phyloP scores from a whole-genome alignment of 2,797 vertebrate genomes.

The Valencia hispanica region DNA sequence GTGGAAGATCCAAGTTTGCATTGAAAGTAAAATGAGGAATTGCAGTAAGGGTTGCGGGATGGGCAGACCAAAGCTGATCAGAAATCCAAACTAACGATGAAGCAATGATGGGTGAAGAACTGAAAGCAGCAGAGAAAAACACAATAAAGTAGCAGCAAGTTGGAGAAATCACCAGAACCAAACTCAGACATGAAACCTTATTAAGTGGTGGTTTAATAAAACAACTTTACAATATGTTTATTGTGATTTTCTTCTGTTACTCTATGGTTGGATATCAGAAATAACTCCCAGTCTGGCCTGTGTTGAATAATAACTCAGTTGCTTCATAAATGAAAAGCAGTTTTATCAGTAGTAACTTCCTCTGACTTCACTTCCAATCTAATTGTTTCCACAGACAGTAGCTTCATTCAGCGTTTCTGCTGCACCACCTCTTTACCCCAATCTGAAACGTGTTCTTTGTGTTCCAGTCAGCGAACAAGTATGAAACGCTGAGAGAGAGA shows the following conservation, averaged over 20 bases:
- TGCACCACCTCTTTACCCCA: background rate
- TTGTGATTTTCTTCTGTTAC: background rate
- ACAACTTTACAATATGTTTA: background rate
- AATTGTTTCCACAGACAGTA: conserved; percentile 3
- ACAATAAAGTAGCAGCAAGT: too few relatives aligned
- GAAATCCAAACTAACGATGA: background rate
- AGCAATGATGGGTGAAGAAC: too few relatives aligned
- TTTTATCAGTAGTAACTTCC: background rate
- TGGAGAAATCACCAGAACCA: background rate
- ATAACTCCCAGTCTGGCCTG: background rate
- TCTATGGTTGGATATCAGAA: background rate
- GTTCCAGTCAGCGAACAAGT: conserved; percentile 8
- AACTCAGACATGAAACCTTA: background rate
- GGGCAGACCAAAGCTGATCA: background rate
- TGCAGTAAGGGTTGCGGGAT: background rate
- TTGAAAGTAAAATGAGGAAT: background rate
- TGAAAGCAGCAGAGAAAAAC: background rate
- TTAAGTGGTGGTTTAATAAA: too few relatives aligned
- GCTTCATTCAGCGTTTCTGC: background rate
- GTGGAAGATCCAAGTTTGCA: background rate
- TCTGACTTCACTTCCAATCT: conserved; percentile 1
- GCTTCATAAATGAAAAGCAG: background rate
- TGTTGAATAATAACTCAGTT: background rate
- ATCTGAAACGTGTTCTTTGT: conserved; percentile 23
- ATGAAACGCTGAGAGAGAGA: conserved; percentile 4